Evolutionary conservation across 2,888 invertebrate genomes (phyloP).

Genomic region (Hedychridium roseum): DNA sequence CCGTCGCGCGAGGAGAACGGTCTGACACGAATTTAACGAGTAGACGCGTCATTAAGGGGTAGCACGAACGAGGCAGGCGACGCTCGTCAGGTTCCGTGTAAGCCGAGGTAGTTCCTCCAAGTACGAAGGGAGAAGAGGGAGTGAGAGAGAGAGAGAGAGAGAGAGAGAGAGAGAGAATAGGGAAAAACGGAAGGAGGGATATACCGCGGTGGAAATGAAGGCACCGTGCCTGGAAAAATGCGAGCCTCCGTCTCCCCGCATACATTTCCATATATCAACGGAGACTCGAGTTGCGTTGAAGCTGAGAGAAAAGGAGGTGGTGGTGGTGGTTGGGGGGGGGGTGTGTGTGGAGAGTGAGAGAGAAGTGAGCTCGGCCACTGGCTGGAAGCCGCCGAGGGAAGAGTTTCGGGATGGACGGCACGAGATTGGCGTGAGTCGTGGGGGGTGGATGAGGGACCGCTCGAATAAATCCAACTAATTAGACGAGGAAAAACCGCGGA

Average conservation of each 20-base stretch:
- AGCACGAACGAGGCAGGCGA: constrained; percentile 29
- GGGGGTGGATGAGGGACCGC: constrained; percentile 55
- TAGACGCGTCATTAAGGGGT: constrained; percentile 55
- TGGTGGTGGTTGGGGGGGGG: constrained; percentile 13
- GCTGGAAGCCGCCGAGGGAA: no score
- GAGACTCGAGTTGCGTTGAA: constrained; percentile 39
- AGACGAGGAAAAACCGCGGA: constrained; percentile 63
- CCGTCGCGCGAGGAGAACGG: constrained; percentile 26
- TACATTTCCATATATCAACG: constrained; percentile 65
- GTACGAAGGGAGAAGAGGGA: constrained; percentile 12
- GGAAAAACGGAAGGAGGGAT: constrained; percentile 24
- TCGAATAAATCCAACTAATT: constrained; percentile 63
- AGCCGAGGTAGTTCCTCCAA: constrained; percentile 22
- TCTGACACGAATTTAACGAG: constrained; percentile 56
- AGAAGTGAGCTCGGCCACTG: no score
- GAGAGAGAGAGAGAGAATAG: constrained; percentile 7
- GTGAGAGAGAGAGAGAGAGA: constrained; percentile 7
- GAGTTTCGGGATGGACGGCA: constrained; percentile 19
- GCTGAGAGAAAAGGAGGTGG: constrained; percentile 37
- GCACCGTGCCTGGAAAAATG: constrained; percentile 60
- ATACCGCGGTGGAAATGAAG: constrained; percentile 38
- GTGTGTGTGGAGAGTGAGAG: no score
- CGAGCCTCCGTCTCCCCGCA: constrained; percentile 61
- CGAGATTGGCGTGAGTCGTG: constrained; percentile 14
- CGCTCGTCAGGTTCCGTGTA: constrained; percentile 33